Evolutionary conservation across 2,113 vertebrate species (phyloP).

Genomic region (Todiramphus saurophagus): DNA sequence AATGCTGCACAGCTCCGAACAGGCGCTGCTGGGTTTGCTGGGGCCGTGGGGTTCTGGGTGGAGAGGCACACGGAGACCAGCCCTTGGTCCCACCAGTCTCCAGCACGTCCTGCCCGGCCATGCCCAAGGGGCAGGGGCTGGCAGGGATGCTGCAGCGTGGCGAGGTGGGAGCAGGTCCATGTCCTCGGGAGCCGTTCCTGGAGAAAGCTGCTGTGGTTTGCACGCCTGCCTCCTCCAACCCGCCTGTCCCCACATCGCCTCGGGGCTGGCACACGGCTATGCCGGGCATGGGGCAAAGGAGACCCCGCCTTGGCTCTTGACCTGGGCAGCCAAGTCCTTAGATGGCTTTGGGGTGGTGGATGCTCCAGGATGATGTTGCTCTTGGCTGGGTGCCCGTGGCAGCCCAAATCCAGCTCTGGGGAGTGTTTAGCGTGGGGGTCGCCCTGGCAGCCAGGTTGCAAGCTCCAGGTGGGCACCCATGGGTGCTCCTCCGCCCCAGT

Average conservation of each 20-base stretch:
- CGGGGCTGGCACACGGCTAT: fast-evolving
- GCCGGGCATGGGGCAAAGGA: fast-evolving
- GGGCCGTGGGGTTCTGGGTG: background rate
- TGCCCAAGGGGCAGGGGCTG: background rate
- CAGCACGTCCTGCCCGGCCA: background rate
- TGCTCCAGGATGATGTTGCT: background rate
- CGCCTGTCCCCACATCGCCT: background rate
- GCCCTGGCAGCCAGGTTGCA: fast-evolving
- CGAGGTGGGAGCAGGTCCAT: background rate
- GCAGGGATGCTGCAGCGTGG: background rate
- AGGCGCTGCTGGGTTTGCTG: background rate
- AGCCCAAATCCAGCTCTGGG: background rate
- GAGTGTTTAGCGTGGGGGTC: fast-evolving
- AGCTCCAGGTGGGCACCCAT: background rate
- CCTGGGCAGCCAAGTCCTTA: background rate
- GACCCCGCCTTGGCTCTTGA: background rate
- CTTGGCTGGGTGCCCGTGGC: background rate
- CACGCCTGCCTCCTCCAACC: background rate
- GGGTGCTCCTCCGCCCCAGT: background rate
- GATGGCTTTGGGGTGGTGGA: background rate
- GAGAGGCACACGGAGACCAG: background rate
- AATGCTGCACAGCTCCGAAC: background rate
- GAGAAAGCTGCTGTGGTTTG: background rate
- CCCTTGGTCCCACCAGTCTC: fast-evolving
- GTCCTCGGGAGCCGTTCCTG: background rate